phyloP scores from a whole-genome alignment of 1,140 invertebrate species.

The Caenorhabditis tropicalis region DNA sequence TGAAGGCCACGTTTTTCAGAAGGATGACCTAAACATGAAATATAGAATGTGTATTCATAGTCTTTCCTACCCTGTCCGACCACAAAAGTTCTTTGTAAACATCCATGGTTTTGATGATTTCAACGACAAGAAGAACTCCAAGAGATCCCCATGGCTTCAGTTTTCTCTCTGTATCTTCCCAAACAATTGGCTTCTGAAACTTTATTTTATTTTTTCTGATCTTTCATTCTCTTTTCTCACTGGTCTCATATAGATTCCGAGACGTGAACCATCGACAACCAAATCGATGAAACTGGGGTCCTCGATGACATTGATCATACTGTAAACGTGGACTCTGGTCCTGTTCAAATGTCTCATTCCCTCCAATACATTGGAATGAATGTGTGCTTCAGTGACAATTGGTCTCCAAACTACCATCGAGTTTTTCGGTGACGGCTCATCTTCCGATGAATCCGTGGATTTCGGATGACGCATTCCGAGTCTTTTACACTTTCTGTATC shows the following conservation, averaged over 20 bases:
- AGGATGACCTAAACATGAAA: background rate
- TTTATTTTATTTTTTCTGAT: background rate
- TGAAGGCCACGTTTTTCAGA: conserved; percentile 9
- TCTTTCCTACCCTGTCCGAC: background rate
- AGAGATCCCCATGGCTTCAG: conserved; percentile 7
- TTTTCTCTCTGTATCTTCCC: background rate
- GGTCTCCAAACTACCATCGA: background rate
- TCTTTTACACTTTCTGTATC: background rate
- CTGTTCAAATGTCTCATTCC: background rate
- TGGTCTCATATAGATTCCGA: background rate
- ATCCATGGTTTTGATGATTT: background rate
- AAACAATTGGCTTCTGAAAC: background rate
- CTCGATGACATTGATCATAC: background rate
- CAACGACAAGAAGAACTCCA: background rate
- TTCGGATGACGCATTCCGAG: background rate
- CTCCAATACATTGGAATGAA: background rate
- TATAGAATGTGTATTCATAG: too few relatives aligned
- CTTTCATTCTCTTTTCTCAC: background rate
- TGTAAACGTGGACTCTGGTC: background rate
- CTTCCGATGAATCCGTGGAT: background rate
- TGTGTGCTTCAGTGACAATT: background rate
- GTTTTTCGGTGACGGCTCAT: too few relatives aligned
- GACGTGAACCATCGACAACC: background rate
- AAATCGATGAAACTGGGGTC: conserved; percentile 1
- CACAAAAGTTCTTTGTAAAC: background rate